Evolutionary conservation across 2,888 invertebrate species (phyloP).

Genomic region (Theretra japonica): DNA sequence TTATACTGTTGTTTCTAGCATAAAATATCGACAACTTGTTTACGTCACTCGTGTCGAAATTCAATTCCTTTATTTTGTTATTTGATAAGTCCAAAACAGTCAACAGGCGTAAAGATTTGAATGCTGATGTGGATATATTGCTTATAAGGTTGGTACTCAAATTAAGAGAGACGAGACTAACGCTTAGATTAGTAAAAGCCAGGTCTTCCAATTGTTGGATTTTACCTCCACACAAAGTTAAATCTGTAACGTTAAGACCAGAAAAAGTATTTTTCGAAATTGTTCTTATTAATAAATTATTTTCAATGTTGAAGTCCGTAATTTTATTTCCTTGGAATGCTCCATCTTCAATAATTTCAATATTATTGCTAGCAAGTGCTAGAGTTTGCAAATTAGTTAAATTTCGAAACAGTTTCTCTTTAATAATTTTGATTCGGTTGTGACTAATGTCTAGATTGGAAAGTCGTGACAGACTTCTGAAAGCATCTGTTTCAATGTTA

Average conservation of each 20-base stretch:
- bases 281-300: constrained; percentile 30
- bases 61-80: constrained; percentile 30
- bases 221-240: constrained; percentile 30
- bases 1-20: constrained; percentile 31
- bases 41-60: constrained; percentile 26
- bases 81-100: constrained; percentile 32
- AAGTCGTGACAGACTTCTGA: constrained; percentile 31
- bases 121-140: constrained; percentile 31
- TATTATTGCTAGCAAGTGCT: constrained; percentile 28
- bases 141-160: constrained; percentile 30
- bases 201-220: constrained; percentile 25
- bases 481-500: constrained; percentile 33
- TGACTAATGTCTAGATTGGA: constrained; percentile 32
- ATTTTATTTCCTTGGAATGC: constrained; percentile 30
- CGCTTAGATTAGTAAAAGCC: constrained; percentile 24
- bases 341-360: constrained; percentile 30
- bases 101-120: constrained; percentile 27
- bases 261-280: constrained; percentile 31
- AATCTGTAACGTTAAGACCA: constrained; percentile 29
- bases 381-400: constrained; percentile 27
- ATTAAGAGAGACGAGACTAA: constrained; percentile 29
- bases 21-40: constrained; percentile 28
- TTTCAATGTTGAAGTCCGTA: constrained; percentile 29
- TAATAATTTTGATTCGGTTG: constrained; percentile 30
- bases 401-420: constrained; percentile 27